Evolutionary conservation across 2,113 vertebrate species (phyloP), one percentile per base, ranked within the genome.

Genomic region (Anguilla rostrata): DNA sequence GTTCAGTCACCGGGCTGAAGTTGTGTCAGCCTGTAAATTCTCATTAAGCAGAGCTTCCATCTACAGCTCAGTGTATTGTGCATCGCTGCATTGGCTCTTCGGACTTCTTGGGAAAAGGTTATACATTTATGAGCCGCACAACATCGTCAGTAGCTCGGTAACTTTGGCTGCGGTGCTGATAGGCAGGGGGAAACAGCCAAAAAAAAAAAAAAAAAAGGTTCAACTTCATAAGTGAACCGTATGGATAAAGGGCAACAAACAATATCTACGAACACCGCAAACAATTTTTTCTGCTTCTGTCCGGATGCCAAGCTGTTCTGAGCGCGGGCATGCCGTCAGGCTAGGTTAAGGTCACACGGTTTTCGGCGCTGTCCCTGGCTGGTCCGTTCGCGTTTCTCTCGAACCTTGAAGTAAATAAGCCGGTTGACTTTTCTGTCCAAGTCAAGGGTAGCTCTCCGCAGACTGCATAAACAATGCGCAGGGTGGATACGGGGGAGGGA

Each of bases 1-100:
- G 39, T 40, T 34, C n/a, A 71, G 71, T 39, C 46, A 39, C 71
- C 66, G 39, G 40, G 46, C 71, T 79, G 49, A 85, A 79, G 29
- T 85, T 79, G 43, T 34, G 84, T 79, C 43, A 53, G 41, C 78
- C 71, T 78, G 43, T 53, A 79, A 56, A 56, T 78, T 46, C 43
- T 85, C 71, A 78, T 85, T 85, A 78, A 78, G 79, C 41, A 5
- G 84, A 41, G 22, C 53, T 43, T 34, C 34, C 41, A 78, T 79
- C 71, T n/a, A 43, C 34, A 79, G 84, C 71, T n/a, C 1, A 9
- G 20, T 46, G 46, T 1, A 78, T 53, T 29, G 60, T 26, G 60
- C 3, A 26, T 53, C 11, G 1, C 12, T 14, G 49, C 11, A 53
- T 53, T 53, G 49, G 49, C 49, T 53, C 11, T 11, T 53, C 49